These are phyloP conservation scores for Seira sanloemensis DNA, from an alignment of 2,888 invertebrate species.

Conservation along the genomic window DNA sequence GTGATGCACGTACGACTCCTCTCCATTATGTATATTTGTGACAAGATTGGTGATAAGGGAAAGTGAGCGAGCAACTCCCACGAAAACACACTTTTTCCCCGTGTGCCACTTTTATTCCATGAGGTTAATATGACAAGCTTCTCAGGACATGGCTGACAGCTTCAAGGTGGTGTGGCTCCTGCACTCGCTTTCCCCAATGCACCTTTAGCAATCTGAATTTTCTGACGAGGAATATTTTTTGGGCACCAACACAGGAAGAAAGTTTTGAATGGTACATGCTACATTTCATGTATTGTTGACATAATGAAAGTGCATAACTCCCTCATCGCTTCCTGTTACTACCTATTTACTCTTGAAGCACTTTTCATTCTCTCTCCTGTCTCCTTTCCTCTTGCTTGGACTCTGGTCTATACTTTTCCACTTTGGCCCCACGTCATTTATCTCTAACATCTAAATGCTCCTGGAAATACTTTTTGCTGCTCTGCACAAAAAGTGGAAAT, in stretches of 20 bases:
- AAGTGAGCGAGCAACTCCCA: neutral
- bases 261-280: conserved; percentile 1
- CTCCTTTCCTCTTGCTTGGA: neutral
- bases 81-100: conserved; percentile 21
- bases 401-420: neutral
- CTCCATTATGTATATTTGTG: conserved; percentile 43
- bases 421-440: neutral
- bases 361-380: neutral
- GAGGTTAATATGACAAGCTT: conserved; percentile 1
- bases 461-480: neutral
- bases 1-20: conserved; percentile 44
- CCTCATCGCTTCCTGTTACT: neutral
- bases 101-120: conserved; percentile 9
- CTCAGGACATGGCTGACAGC: conserved; percentile 21
- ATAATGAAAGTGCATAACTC: conserved; percentile 4
- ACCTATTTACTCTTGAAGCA: too few species aligned
- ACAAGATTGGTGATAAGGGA: conserved; percentile 38
- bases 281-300: conserved; percentile 4
- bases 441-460: neutral
- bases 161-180: conserved; percentile 27
- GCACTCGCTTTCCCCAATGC: neutral
- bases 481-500: neutral
- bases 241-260: neutral
- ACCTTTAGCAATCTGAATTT: too few species aligned
- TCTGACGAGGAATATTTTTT: neutral